Percentiles rank a stretch among this genome's conserved stretches.
Conservation (phyloP, 2,797 vertebrate species). For the Australoheros facetus region DNA sequence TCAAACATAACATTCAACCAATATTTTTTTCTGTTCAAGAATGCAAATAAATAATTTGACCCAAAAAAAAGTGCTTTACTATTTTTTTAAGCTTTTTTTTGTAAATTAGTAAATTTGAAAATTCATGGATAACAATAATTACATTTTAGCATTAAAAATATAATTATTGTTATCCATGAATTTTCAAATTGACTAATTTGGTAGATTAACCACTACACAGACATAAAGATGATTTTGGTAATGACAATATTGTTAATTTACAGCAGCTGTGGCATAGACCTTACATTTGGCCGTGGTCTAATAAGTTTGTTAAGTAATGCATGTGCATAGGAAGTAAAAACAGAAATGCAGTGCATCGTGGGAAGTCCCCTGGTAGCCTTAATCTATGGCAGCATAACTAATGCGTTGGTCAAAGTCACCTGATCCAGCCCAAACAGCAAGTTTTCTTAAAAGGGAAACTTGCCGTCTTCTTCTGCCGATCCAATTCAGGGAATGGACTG, state of each 20-base stretch:
- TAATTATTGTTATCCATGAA: no score
- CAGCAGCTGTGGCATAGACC: fast-evolving
- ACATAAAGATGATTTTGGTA: background rate
- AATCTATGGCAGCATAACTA: background rate
- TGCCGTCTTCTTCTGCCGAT: no score
- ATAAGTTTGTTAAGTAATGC: background rate
- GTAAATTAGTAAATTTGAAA: background rate
- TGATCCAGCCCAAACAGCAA: background rate
- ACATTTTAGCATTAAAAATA: background rate
- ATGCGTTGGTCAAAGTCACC: background rate
- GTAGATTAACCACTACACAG: fast-evolving
- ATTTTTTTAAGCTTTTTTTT: background rate
- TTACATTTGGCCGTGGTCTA: background rate
- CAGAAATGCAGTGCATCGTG: fast-evolving
- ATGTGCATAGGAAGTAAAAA: background rate
- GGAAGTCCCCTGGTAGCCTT: background rate
- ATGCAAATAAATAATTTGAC: background rate
- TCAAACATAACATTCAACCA: background rate
- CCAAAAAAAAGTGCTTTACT: background rate
- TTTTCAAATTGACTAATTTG: no score
- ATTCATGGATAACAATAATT: background rate
- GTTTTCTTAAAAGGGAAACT: background rate
- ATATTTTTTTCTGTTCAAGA: background rate
- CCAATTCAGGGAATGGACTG: no score
- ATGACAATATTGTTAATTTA: background rate